Percentiles rank a stretch among this genome's conserved stretches.
phyloP scores from a whole-genome alignment of 2,888 invertebrate species.

The Hetaerina titia region DNA sequence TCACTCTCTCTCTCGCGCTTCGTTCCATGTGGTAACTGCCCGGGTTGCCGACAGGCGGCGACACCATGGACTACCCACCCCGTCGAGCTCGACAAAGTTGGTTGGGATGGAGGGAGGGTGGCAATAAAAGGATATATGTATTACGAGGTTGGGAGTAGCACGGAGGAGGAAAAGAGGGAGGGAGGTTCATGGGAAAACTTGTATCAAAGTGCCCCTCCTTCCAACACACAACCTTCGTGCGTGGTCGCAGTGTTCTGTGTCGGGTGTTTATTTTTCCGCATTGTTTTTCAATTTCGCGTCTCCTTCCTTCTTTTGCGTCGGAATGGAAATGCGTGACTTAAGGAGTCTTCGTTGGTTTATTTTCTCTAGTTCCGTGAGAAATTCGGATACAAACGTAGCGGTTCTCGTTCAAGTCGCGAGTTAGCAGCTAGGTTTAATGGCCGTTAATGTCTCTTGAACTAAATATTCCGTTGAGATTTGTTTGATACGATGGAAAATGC shows the following conservation, averaged over 20 bases:
- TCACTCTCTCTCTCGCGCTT: neutral
- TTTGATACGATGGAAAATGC: neutral
- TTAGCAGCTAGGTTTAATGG: neutral
- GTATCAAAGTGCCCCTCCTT: no score
- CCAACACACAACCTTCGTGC: neutral
- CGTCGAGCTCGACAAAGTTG: neutral
- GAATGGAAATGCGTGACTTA: neutral
- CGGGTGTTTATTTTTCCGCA: neutral
- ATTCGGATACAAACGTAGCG: neutral
- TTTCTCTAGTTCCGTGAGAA: slow-evolving; percentile 10
- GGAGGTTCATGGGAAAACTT: neutral
- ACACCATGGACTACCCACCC: neutral
- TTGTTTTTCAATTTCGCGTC: neutral
- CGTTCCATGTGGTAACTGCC: neutral
- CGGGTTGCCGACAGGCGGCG: neutral
- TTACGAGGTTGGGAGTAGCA: neutral
- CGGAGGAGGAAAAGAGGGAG: neutral
- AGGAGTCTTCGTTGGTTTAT: neutral
- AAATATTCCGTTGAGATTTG: neutral
- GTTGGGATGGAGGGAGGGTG: neutral
- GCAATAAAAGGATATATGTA: neutral
- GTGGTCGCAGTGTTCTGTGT: neutral
- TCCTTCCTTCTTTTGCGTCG: neutral
- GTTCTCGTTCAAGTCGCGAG: neutral
- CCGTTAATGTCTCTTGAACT: neutral